Base-by-base conservation (phyloP, 2,797 vertebrate species). In the Anisognathus igniventris region DNA sequence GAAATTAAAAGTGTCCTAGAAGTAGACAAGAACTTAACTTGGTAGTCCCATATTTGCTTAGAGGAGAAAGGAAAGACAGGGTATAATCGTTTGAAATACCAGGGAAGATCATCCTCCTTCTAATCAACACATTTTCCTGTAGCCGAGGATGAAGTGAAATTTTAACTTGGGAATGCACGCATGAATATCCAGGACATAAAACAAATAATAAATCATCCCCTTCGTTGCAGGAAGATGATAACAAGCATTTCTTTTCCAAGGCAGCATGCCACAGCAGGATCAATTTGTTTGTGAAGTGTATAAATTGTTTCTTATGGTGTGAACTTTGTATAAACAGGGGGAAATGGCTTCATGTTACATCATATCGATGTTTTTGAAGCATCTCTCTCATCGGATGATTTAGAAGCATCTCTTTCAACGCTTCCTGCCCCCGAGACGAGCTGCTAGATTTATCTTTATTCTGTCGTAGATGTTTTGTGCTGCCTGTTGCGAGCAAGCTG, bases 151-250 rank as follows among this genome's bases (percentile, higher is more conserved):
- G 33, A 67, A 85, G 23, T 9, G 25, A 40, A 76, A 57, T 21
- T 40, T 67, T 57, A 30, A 27, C 18, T 64, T 30, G 14, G 45
- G n/a, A 72, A 31, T 0, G 4, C 28, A 21, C 0, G 4, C 2
- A 7, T 11, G 22, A 48, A 50, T 78, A 70, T 19, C 19, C 15
- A 58, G 37, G 62, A 25, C 31, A 17, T 3, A 16, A 75, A 71
- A 57, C n/a, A 33, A 56, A 31, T 21, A 39, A 42, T n/a, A 84
- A 65, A 51, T 50, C 58, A 85, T 22, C 47, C 8, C 6, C 7
- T 47, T 77, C 25, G 12, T 81, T 8, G 7, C 24, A 37, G 92
- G 58, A 53, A 73, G 73, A 51, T 11, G 71, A 54, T 40, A 50
- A 56, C 39, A 72, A 45, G 14, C 39, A 18, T 84, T 92, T 80